Conservation (phyloP, 2,888 invertebrate genomes). For the Leptopilina myrica region DNA sequence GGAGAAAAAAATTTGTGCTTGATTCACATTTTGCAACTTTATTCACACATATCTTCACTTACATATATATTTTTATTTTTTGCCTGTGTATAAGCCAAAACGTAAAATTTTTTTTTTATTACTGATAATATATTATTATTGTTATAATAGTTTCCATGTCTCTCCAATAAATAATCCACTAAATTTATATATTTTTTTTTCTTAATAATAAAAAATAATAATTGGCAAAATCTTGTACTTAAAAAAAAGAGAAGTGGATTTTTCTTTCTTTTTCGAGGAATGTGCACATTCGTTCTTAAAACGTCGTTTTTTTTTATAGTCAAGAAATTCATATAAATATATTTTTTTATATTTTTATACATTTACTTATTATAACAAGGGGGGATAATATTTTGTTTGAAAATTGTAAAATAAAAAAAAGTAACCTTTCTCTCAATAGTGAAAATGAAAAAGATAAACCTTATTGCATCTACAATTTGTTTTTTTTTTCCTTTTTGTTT, state of each 20-base stretch:
- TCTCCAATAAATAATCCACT: constrained; percentile 65
- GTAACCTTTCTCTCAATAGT: neutral
- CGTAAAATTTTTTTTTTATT: constrained; percentile 69
- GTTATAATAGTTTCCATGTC: constrained; percentile 52
- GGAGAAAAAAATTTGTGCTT: constrained; percentile 63
- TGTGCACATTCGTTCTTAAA: constrained; percentile 71
- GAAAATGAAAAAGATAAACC: constrained; percentile 55
- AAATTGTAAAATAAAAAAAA: constrained; percentile 39
- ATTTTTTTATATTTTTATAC: constrained; percentile 4
- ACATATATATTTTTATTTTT: constrained; percentile 64
- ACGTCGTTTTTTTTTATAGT: constrained; percentile 28
- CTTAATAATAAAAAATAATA: constrained; percentile 66
- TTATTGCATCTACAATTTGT: neutral
- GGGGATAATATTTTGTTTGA: constrained; percentile 40
- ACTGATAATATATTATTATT: constrained; percentile 69
- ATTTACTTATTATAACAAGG: constrained; percentile 46
- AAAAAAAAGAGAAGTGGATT: constrained; percentile 64
- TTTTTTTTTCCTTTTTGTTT: neutral
- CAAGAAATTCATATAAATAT: constrained; percentile 45
- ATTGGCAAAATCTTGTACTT: constrained; percentile 75
- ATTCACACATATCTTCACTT: constrained; percentile 76
- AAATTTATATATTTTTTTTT: constrained; percentile 61
- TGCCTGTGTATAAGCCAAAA: constrained; percentile 72
- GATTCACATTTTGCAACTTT: constrained; percentile 74
- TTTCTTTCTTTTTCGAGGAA: constrained; percentile 65